Evolutionary conservation across 2,888 invertebrate genomes (phyloP), one percentile per base, ranked within the genome.

Genomic region (Cetonia aurata): DNA sequence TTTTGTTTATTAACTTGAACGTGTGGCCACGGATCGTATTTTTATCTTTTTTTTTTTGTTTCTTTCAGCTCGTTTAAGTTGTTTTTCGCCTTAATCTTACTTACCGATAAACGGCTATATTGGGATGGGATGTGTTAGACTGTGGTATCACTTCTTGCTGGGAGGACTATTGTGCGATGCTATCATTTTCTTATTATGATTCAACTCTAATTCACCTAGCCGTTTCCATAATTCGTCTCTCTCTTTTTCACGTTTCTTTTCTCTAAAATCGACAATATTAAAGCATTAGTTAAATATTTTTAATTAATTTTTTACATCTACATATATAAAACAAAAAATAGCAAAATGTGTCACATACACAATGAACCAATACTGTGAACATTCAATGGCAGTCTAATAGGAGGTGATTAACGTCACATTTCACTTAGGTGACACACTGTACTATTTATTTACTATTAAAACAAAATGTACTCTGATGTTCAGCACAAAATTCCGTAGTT

Each of bases 201-300:
- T 89, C 84, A 94, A 88, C 89, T 96, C 96, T 87, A 96, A 89
- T 88, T 96, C 95, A 82, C 92, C 93, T 86, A 96, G 88, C 87
- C 92, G 93, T 88, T 95, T 96, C 99, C 99, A 99, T 85, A 99
- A 88, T 86, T 99, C 99, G 85, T 96, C 96, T 86, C 97, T 89
- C 89, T 99, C 95, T 88, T 98, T 92, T 89, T 98, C 95, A 86
- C 96, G 88, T 89, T 96, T 93, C 89, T 96, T 94, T 89, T 98
- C 95, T 89, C 96, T 96, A 84, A 42, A 83, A 81, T 72, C 12
- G 9, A 68, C 55, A 46, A 62, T 25, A 55, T 55, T 55, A 13
- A 59, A 41, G 0, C 42, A 31, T 19, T 10, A 8, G 52, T 4
- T 53, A 53, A 2, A 15, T n/a, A n/a, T n/a, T n/a, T n/a, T n/a